phyloP scores from a whole-genome alignment of 2,888 invertebrate species.

The Cantharis flavilabris region DNA sequence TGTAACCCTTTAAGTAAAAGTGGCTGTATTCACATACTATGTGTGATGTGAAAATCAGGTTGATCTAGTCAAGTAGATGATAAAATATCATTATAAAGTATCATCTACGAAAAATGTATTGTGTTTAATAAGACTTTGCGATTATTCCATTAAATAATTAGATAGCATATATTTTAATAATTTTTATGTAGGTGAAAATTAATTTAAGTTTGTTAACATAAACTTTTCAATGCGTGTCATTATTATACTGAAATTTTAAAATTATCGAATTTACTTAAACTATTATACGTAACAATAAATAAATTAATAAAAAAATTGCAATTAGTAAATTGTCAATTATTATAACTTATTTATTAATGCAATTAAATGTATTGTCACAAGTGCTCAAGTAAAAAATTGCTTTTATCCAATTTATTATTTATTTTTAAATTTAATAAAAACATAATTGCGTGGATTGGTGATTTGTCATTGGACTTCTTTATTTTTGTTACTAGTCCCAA shows the following conservation, averaged over 20 bases:
- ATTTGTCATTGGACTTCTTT: background rate
- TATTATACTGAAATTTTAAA: background rate
- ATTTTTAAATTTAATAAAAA: background rate
- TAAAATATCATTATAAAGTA: slow-evolving; percentile 12
- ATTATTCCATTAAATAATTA: slow-evolving; percentile 7
- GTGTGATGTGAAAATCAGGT: slow-evolving; percentile 28
- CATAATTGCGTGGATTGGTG: background rate
- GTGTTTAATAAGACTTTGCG: slow-evolving; percentile 8
- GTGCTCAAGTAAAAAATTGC: background rate
- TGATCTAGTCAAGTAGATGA: slow-evolving; percentile 27
- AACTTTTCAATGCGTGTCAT: background rate
- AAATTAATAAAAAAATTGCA: background rate
- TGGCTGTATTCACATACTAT: slow-evolving; percentile 21
- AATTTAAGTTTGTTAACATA: background rate
- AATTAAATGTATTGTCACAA: background rate
- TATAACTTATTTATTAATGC: background rate
- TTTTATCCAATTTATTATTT: background rate
- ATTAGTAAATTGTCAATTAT: background rate
- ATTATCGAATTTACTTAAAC: background rate
- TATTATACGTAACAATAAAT: background rate
- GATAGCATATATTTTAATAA: background rate
- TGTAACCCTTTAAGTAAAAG: background rate
- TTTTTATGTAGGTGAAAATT: background rate
- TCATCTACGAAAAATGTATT: slow-evolving; percentile 1
- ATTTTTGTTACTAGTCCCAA: background rate